Conservation (phyloP, 1,140 invertebrate genomes). For the Heliconius hermathena region DNA sequence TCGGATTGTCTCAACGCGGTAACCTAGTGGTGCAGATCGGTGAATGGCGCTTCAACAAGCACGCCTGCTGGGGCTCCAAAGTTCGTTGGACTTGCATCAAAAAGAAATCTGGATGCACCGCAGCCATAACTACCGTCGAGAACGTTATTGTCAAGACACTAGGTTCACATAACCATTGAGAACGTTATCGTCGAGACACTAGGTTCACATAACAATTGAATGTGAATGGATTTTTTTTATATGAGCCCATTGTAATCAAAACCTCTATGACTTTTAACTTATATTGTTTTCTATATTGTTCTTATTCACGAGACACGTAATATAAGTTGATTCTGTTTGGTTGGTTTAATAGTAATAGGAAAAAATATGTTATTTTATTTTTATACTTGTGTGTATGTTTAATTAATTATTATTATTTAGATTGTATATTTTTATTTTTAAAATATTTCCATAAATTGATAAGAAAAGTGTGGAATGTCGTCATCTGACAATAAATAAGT, state of each 20-base stretch:
- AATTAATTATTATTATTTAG: no score
- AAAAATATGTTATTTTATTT: neutral
- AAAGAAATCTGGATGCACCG: conserved; percentile 70
- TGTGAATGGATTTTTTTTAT: neutral
- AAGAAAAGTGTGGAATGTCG: no score
- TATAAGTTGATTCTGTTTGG: neutral
- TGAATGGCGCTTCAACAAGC: conserved; percentile 71
- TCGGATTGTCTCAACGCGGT: conserved; percentile 69
- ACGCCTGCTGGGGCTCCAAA: conserved; percentile 70
- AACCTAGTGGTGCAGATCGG: conserved; percentile 74
- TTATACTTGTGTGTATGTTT: neutral
- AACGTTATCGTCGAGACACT: conserved; percentile 72
- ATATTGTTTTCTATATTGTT: neutral
- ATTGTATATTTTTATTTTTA: no score
- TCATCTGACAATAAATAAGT: no score
- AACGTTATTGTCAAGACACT: conserved; percentile 72
- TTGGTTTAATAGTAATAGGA: neutral
- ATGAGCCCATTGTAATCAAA: neutral
- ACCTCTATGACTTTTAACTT: neutral
- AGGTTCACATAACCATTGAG: conserved; percentile 72
- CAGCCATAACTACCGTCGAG: conserved; percentile 69
- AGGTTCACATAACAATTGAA: conserved; percentile 58
- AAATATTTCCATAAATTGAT: no score
- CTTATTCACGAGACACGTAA: neutral
- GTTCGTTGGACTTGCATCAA: conserved; percentile 74